Percentiles rank a stretch among this genome's conserved stretches.
Conservation (phyloP, 2,113 vertebrate species). For the Macroglossus sobrinus region DNA sequence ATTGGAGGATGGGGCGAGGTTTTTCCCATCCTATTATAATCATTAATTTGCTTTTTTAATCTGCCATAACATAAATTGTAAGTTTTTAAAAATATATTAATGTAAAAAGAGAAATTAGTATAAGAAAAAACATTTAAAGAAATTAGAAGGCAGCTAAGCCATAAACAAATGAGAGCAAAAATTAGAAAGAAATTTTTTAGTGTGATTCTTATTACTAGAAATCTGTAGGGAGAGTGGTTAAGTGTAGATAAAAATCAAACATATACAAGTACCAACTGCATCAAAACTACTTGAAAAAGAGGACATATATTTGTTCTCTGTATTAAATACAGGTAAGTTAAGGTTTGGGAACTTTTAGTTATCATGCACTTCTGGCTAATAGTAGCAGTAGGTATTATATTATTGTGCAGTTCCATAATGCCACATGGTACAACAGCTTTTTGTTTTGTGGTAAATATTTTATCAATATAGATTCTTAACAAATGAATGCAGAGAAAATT, state of each 20-base stretch:
- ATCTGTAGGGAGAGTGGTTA: not conserved
- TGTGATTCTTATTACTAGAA: not conserved
- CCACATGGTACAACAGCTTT: not conserved
- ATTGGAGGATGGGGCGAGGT: not conserved
- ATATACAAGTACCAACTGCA: not conserved
- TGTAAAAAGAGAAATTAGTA: not conserved
- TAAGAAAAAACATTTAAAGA: slow-evolving; percentile 15
- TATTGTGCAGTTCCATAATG: not conserved
- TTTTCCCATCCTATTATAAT: not conserved
- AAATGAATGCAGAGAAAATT: not conserved
- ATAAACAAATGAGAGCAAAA: slow-evolving; percentile 23
- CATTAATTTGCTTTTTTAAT: slow-evolving; percentile 24
- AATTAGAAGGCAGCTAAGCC: not conserved
- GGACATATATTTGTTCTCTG: not conserved
- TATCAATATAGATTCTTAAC: not conserved
- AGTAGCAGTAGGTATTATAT: not conserved
- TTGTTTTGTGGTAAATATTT: slow-evolving; percentile 17
- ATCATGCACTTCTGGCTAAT: not conserved
- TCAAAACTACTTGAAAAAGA: not conserved
- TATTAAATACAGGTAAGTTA: not conserved
- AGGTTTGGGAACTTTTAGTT: not conserved
- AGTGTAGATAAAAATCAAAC: not conserved
- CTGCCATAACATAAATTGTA: not conserved
- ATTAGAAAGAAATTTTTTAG: not conserved
- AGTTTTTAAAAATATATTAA: not conserved